Percentiles rank a stretch among this genome's conserved stretches.
Conservation (phyloP, 2,797 vertebrate species). For the Cheirogaleus major region DNA sequence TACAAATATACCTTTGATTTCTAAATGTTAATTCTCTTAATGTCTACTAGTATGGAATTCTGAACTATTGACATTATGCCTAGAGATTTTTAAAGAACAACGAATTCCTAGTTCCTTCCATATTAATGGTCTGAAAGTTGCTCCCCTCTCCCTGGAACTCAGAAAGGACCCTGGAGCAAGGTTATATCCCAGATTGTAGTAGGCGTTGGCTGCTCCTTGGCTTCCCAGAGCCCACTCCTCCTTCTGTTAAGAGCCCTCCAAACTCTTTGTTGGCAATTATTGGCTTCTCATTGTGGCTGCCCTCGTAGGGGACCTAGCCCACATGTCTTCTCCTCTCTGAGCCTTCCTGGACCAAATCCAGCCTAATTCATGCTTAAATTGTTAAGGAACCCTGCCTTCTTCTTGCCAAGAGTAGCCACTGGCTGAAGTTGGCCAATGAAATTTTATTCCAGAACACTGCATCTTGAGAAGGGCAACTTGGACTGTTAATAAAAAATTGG, state of each 20-base stretch:
- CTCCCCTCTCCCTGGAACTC: background rate
- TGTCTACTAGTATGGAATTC: background rate
- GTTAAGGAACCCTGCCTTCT: background rate
- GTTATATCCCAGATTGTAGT: background rate
- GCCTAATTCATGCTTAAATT: background rate
- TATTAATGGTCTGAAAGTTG: background rate
- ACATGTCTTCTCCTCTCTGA: background rate
- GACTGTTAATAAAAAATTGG: background rate
- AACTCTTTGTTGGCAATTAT: background rate
- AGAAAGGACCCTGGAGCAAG: background rate
- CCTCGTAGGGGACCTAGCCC: background rate
- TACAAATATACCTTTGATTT: slow-evolving; percentile 27
- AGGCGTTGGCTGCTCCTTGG: background rate
- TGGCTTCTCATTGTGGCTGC: background rate
- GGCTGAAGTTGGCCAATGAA: background rate
- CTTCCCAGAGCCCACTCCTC: background rate
- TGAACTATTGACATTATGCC: slow-evolving; percentile 35
- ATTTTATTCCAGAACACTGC: background rate
- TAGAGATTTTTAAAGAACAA: background rate
- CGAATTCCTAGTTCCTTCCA: background rate
- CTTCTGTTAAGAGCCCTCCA: background rate
- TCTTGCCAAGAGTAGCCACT: background rate
- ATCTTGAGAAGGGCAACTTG: background rate
- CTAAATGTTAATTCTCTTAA: background rate
- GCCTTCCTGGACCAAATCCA: background rate